A percentile compares a stretch with the other conserved stretches of the same genome.
These are phyloP conservation scores for Pelodytes ibericus DNA, from an alignment of 2,797 vertebrate species.

Conservation along the genomic window DNA sequence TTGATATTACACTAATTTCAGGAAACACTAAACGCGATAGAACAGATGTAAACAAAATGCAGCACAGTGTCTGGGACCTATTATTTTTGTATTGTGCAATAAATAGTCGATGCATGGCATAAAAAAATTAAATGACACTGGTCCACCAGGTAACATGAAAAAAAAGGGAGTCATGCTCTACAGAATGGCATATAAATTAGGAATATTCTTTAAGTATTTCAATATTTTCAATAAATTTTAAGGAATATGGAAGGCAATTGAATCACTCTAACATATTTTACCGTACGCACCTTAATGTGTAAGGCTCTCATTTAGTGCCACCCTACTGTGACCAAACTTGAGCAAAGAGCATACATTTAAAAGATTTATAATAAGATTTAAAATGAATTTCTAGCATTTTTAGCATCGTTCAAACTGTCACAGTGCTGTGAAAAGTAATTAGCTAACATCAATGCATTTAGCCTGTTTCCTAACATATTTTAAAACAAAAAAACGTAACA, in stretches of 20 bases:
- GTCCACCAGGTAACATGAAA: neutral
- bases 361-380: no score
- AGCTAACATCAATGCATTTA: slow-evolving; percentile 7
- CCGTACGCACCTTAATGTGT: no score
- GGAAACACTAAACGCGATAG: neutral
- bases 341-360: no score
- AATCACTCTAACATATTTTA: no score
- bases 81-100: neutral
- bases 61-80: neutral
- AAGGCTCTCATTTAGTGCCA: no score
- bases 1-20: neutral
- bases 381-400: slow-evolving; percentile 32
- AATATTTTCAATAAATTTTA: no score
- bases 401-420: neutral
- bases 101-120: neutral
- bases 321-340: no score
- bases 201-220: no score
- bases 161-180: no score
- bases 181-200: no score
- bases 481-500: slow-evolving; percentile 18
- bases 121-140: neutral
- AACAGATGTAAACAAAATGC: neutral
- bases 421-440: slow-evolving; percentile 14
- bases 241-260: no score
- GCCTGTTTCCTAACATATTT: slow-evolving; percentile 1